These are phyloP conservation scores for Muricea muricata DNA, from an alignment of 92 coral and sea anemone species.

Conservation along the genomic window DNA sequence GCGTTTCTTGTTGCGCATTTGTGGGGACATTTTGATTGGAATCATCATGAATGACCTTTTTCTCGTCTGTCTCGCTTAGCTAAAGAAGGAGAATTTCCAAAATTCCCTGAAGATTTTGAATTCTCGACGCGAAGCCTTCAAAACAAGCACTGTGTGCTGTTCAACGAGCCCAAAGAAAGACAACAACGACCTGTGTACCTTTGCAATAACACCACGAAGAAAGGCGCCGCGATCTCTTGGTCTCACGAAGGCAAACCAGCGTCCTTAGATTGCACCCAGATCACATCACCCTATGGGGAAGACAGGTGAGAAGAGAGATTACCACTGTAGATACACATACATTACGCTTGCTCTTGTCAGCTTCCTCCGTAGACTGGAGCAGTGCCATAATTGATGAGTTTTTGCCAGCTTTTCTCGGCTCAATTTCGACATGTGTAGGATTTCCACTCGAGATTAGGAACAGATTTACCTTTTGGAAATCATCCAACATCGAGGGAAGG, in stretches of 20 bases:
- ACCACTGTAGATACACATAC: no score
- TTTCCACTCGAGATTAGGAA: no score
- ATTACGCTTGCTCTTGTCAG: no score
- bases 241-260: conserved; percentile 59
- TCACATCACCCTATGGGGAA: conserved; percentile 49
- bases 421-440: no score
- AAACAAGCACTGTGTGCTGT: conserved; percentile 61
- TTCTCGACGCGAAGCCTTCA: conserved; percentile 47
- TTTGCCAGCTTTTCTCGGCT: no score
- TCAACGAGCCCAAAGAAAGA: conserved; percentile 69
- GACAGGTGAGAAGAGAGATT: background rate
- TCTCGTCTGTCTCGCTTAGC: background rate
- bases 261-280: conserved; percentile 57
- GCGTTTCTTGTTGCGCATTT: background rate
- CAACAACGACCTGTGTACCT: conserved; percentile 68
- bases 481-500: no score
- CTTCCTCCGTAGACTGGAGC: no score
- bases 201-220: conserved; percentile 79
- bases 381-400: no score
- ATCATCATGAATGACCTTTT: no score
- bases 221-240: conserved; percentile 66
- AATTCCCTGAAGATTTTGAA: conserved; percentile 85
- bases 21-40: no score
- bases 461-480: no score
- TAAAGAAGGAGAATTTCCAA: conserved; percentile 54